These are phyloP conservation scores for Serranus cabrilla DNA, from an alignment of 2,797 vertebrate species.

Conservation along the genomic window DNA sequence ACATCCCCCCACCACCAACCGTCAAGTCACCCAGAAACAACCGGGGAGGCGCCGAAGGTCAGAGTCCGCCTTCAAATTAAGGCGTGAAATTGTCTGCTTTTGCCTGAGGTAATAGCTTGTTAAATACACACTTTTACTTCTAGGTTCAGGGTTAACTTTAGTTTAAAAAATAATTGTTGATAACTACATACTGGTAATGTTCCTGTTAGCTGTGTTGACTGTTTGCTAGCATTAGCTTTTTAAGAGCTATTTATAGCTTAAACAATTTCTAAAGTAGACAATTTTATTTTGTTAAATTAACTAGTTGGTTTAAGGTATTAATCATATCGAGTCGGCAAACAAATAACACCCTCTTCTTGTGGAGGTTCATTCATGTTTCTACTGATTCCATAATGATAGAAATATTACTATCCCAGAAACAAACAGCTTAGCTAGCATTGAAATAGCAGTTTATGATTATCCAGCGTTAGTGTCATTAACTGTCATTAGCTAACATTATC, in stretches of 20 bases:
- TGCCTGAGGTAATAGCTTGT: not conserved
- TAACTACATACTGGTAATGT: too few species aligned
- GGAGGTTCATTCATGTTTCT: not conserved
- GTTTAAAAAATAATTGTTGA: not conserved
- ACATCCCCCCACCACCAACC: not conserved
- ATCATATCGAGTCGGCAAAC: too few species aligned
- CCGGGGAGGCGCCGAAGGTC: not conserved
- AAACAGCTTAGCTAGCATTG: too few species aligned
- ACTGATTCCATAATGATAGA: not conserved
- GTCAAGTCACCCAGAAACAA: conserved; percentile 26
- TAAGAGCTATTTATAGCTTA: not conserved
- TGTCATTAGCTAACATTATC: too few species aligned
- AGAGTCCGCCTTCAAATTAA: conserved; percentile 52
- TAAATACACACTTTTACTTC: not conserved
- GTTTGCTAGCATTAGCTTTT: not conserved
- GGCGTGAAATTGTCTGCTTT: not conserved
- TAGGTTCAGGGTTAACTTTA: not conserved
- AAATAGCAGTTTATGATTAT: too few species aligned
- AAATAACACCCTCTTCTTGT: too few species aligned
- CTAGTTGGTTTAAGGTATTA: not conserved
- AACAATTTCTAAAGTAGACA: not conserved
- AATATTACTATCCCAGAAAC: not conserved
- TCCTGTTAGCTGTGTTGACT: not conserved
- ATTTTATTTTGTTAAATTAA: too few species aligned
- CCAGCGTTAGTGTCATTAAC: too few species aligned